Base-by-base conservation (phyloP, 1,140 invertebrate species). In the Caenorhabditis remanei region DNA sequence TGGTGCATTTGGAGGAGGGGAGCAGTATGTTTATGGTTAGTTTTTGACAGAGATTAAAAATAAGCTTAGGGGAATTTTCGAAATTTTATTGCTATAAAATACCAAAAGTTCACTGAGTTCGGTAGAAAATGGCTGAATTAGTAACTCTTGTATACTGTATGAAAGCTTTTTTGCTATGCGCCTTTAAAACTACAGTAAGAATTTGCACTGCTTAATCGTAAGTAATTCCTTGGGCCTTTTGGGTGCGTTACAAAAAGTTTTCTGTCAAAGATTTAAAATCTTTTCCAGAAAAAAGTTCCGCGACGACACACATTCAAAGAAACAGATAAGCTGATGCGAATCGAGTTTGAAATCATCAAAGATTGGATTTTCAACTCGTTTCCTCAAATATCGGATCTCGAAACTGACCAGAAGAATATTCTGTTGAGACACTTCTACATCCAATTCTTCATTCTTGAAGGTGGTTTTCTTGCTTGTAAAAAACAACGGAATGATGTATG, bases 241-340 rank as follows among this genome's bases (percentile, higher is more conserved):
- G n/a, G n/a, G n/a, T n/a, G n/a, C n/a, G n/a, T n/a, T n/a, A 19
- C 1, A 58, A 21, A n/a, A n/a, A 11, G 24, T 1, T 40, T 5
- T 32, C 24, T 32, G n/a, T 11, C 24, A n/a, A 1, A 40, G 32
- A 32, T 9, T 1, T 7, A 63, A 32, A 4, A 63, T 4, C 19
- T 21, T n/a, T 63, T 63, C 32, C 61, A 63, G 41, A 43, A 71
- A 21, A 14, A 14, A 46, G 46, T 19, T 24, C 65, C 65, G 5
- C 43, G 46, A 46, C 40, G 40, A 46, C 65, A 71, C 41, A 71
- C 65, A 43, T 71, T 71, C 65, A 71, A 46, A 71, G 65, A 71
- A 14, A 71, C 65, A 0, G n/a, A 71, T n/a, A 71, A 71, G 16
- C 41, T 71, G 14, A 71, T 71, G 65, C 41, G 19, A 19, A 43